Evolutionary conservation across 1,140 invertebrate species (phyloP), one percentile per base, ranked within the genome.

Genomic region (Euschistus heros): DNA sequence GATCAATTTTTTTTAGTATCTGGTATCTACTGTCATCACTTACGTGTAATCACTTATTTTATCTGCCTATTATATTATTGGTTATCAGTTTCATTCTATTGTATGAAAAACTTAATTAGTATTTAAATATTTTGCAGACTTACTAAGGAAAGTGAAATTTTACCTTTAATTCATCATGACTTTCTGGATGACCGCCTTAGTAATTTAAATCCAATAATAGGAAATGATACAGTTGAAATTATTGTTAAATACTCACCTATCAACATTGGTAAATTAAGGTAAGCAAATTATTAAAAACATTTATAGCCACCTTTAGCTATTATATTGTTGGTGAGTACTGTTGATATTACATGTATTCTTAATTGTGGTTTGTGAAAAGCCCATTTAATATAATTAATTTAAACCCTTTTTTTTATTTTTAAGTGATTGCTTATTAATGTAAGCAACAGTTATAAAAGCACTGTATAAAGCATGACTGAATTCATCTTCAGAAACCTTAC

Each of bases 131-230:
- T 55, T 67, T 67, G 24, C 54, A 68, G 67, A 33, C 20, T 68
- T 17, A 63, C 65, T 17, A 47, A 62, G 10, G 62, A 44, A 13
- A 66, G 66, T 47, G 54, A 63, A 46, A 93, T 92, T 73, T 78
- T 94, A 68, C 93, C 93, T 24, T 85, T 95, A 67, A 72, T 94
- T 0, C 84, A 86, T 68, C 85, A 90, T 67, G 89, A 95, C 77
- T 85, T 88, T 69, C 76, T 95, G 1, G 88, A 87, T 74, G 87
- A 85, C 46, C 80, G 91, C 57, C 74, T 89, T 22, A 81, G 81
- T 71, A 85, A 95, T 76, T 79, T 94, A 30, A 77, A 85, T 68
- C 76, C 82, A 67, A 76, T 89, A 3, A 81, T 75, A 3, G 76
- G 72, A 7, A 81, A 82, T 57, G 81, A 78, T 64, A 75, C 76